Base-by-base conservation (phyloP, 2,888 invertebrate species). In the Calephelis perditalis region DNA sequence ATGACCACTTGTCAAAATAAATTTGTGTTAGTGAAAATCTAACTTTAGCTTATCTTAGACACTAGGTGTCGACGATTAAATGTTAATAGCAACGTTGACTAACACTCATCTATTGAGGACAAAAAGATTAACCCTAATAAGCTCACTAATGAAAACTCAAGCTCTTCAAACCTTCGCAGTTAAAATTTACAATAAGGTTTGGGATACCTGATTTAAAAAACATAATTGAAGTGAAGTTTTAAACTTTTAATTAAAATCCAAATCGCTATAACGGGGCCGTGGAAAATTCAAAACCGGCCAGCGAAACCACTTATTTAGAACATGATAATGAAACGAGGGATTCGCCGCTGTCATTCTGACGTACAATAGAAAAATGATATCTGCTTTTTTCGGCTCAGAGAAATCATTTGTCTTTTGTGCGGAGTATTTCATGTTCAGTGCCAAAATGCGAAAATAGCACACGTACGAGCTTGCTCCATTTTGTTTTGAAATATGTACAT, bases 251-350 rank as follows among this genome's bases (percentile, higher is more conserved):
- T 60, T 60, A 60, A 60, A 60, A 55, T 56, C 46, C 60, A 35
- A 46, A 8, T 5, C n/a, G 35, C 52, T 11, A 52, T 52, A 63
- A 61, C 58, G 56, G 56, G 40, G n/a, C 57, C 54, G 26, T 49
- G 43, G 40, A 40, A 58, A 47, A 59, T 54, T 59, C 56, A 61
- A 61, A 58, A 15, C 57, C 47, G 54, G 45, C 45, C 58, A 36
- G 59, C 36, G 37, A 52, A 52, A 44, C 57, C 44, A 52, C 54
- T 59, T 63, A 65, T 66, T 66, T 64, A 63, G 64, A 63, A 61
- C 58, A 59, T 52, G 61, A 61, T 63, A 62, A 64, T 66, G 62
- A 66, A 65, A 64, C 58, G 44, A 60, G 64, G 61, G 63, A 63
- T 66, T 63, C 60, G 45, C 60, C 62, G 62, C 63, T 63, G 57